A percentile compares a stretch with the other conserved stretches of the same genome.
phyloP scores from a whole-genome alignment of 37 sponge, comb jelly and placozoan species.

The Aphrocallistes beatrix region DNA sequence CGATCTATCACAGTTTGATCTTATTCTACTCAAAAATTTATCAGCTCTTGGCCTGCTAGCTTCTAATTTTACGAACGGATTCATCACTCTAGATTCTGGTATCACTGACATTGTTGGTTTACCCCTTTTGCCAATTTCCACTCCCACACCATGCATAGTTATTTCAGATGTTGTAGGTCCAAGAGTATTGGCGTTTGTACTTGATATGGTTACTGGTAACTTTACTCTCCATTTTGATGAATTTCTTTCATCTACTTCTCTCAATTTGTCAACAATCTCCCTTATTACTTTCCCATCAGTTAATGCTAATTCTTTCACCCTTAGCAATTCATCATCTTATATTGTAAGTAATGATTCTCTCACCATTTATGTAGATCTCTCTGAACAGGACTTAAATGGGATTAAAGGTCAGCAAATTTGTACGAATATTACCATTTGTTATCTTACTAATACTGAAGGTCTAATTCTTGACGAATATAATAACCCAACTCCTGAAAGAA shows the following conservation, averaged over 20 bases:
- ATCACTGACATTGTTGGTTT: not conserved
- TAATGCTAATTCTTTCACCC: constrained; percentile 19
- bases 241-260: constrained; percentile 31
- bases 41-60: constrained; percentile 41
- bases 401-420: constrained; percentile 69
- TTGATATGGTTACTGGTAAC: constrained; percentile 73
- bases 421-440: constrained; percentile 58
- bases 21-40: constrained; percentile 43
- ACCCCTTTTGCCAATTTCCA: not conserved
- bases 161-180: constrained; percentile 59
- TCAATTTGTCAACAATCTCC: constrained; percentile 38
- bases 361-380: constrained; percentile 34
- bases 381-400: constrained; percentile 51
- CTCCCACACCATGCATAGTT: constrained; percentile 33
- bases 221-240: constrained; percentile 74
- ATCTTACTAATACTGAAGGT: constrained; percentile 32
- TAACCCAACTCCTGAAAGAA: constrained; percentile 39
- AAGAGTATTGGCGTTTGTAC: constrained; percentile 49
- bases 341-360: not conserved
- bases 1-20: constrained; percentile 39
- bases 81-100: constrained; percentile 35
- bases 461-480: constrained; percentile 41
- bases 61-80: constrained; percentile 37
- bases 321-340: constrained; percentile 23
- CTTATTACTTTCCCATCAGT: constrained; percentile 27